A percentile compares a stretch with the other conserved stretches of the same genome.
Evolutionary conservation across 2,888 invertebrate genomes (phyloP).

Genomic region (Diarsia rubi): DNA sequence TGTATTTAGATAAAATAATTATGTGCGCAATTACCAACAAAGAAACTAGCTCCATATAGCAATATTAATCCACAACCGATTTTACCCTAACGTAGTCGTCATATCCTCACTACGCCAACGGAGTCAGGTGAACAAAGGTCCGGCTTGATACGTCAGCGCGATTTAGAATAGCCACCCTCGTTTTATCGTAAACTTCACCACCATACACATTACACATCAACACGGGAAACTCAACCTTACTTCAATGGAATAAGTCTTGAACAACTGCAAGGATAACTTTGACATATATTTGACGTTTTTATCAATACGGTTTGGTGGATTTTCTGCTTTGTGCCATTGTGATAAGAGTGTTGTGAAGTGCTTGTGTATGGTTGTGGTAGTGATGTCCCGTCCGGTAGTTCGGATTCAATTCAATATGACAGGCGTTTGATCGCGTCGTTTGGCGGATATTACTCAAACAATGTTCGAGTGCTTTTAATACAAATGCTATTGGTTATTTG

Average conservation of each 20-base stretch:
- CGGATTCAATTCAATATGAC: conserved; percentile 87
- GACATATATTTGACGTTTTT: conserved; percentile 52
- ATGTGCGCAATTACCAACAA: not conserved
- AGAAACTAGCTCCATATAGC: not conserved
- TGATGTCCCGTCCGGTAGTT: conserved; percentile 72
- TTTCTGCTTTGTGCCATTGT: conserved; percentile 40
- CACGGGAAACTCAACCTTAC: conserved; percentile 39
- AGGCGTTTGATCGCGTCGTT: conserved; percentile 84
- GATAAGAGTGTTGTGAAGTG: conserved; percentile 52
- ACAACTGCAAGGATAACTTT: conserved; percentile 33
- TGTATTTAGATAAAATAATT: not conserved
- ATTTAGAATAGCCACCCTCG: conserved; percentile 86
- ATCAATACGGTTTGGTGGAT: conserved; percentile 36
- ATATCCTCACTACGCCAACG: conserved; percentile 77
- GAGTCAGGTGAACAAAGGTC: conserved; percentile 87
- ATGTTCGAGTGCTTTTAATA: conserved; percentile 71
- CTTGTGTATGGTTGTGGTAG: conserved; percentile 61
- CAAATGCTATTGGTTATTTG: conserved; percentile 57
- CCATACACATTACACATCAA: not conserved
- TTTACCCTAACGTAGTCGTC: conserved; percentile 37
- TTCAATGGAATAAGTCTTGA: not conserved
- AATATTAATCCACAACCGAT: not conserved
- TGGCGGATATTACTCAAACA: conserved; percentile 76
- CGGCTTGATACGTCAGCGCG: conserved; percentile 88
- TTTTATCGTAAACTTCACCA: conserved; percentile 78